Percentiles rank a stretch among this genome's conserved stretches.
Evolutionary conservation across 1,140 invertebrate species (phyloP).

Genomic region (Drosophila nigrodunni): DNA sequence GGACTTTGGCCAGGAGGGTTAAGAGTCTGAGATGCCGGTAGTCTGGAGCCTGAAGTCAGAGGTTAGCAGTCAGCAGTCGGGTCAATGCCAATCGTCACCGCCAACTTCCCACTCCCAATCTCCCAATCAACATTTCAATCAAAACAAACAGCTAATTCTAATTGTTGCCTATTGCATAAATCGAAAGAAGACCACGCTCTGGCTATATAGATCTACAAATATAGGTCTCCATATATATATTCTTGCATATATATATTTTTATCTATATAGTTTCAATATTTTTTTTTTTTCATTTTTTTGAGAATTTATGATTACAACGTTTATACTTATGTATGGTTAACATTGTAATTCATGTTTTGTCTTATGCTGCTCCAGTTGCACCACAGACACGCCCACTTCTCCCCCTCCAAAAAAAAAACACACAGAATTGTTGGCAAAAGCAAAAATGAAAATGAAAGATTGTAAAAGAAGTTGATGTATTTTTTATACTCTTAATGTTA

Average conservation of each 20-base stretch:
- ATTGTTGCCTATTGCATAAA: constrained; percentile 81
- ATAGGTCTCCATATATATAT: constrained; percentile 11
- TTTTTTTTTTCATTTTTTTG: constrained; percentile 27
- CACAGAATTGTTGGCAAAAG: constrained; percentile 41
- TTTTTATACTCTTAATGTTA: constrained; percentile 76
- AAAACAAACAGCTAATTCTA: constrained; percentile 74
- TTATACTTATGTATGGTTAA: constrained; percentile 36
- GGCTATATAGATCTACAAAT: constrained; percentile 10
- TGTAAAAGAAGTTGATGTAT: constrained; percentile 61
- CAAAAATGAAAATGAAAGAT: constrained; percentile 11
- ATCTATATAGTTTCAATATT: constrained; percentile 16
- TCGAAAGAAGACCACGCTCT: constrained; percentile 39
- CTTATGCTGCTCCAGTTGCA: constrained; percentile 16
- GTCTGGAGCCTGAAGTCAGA: too few relatives aligned
- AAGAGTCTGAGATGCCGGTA: constrained; percentile 56
- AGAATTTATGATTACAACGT: constrained; percentile 2
- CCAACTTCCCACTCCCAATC: constrained; percentile 5
- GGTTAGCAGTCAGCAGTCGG: background rate
- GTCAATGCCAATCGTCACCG: constrained; percentile 3
- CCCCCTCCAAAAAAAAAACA: constrained; percentile 1
- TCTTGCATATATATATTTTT: constrained; percentile 7
- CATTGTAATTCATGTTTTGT: constrained; percentile 45
- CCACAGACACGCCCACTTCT: background rate
- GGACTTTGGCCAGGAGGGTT: constrained; percentile 99
- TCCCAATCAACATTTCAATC: background rate